Percentiles rank a stretch among this genome's conserved stretches.
phyloP scores from a whole-genome alignment of 2,888 invertebrate genomes.

The Archips crataeganus region DNA sequence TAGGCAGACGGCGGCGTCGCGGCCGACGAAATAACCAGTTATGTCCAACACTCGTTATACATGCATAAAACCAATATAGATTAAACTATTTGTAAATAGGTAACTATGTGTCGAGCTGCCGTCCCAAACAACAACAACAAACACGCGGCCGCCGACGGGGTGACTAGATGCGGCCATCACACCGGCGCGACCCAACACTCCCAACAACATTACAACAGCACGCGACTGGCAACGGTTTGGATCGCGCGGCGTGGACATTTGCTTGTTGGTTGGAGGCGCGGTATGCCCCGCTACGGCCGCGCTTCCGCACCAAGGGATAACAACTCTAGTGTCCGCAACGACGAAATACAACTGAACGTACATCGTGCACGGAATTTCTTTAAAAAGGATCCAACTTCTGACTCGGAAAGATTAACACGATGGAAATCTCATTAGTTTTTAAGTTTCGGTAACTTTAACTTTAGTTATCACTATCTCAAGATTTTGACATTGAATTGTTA shows the following conservation, averaged over 20 bases:
- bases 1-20: constrained; percentile 52
- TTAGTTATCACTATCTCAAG: not conserved
- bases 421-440: not conserved
- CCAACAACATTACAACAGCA: no score
- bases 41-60: constrained; percentile 65
- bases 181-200: no score
- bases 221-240: no score
- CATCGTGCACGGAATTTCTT: not conserved
- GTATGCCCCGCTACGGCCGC: not conserved
- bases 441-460: not conserved
- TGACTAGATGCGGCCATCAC: constrained; percentile 4
- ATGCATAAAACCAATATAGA: constrained; percentile 71
- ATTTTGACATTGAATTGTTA: not conserved
- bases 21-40: constrained; percentile 62
- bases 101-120: constrained; percentile 66
- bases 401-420: not conserved
- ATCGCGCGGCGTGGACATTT: not conserved
- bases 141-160: constrained; percentile 32
- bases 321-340: constrained; percentile 1
- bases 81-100: constrained; percentile 73
- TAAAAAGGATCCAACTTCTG: not conserved
- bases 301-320: not conserved
- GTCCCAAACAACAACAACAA: constrained; percentile 46
- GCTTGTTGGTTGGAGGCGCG: not conserved
- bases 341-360: not conserved